phyloP scores from a whole-genome alignment of 2,888 invertebrate genomes.

The Rotaria socialis region DNA sequence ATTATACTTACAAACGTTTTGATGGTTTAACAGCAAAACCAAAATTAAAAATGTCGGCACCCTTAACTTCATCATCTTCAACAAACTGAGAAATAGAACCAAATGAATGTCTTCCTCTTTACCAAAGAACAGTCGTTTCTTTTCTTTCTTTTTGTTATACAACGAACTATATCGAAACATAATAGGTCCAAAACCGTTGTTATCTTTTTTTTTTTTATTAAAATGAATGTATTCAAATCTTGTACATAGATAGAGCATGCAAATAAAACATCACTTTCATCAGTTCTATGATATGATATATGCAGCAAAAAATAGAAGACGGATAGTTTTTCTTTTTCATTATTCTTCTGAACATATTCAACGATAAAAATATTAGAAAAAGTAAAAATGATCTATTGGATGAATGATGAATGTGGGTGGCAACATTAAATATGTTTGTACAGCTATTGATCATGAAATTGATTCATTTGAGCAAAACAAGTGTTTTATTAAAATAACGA shows the following conservation, averaged over 20 bases:
- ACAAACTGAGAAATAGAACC: neutral
- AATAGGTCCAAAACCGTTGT: neutral
- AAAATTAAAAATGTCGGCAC: neutral
- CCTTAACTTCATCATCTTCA: neutral
- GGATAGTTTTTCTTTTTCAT: too few relatives aligned
- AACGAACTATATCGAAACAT: neutral
- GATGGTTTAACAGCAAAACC: conserved; percentile 75
- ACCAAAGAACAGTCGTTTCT: neutral
- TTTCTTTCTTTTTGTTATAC: neutral
- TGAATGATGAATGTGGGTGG: too few relatives aligned
- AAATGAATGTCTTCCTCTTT: neutral
- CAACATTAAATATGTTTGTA: too few relatives aligned
- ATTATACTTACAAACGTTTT: conserved; percentile 98
- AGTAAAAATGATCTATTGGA: too few relatives aligned
- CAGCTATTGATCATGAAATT: too few relatives aligned
- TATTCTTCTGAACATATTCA: too few relatives aligned
- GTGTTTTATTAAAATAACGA: too few relatives aligned
- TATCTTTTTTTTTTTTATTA: neutral
- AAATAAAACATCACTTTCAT: neutral
- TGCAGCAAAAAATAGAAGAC: neutral
- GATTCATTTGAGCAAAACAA: too few relatives aligned
- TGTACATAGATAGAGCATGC: neutral
- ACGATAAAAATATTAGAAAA: too few relatives aligned
- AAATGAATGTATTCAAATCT: neutral
- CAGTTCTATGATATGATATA: neutral